Evolutionary conservation across 2,888 invertebrate genomes (phyloP), one percentile per base, ranked within the genome.

Genomic region (Xestia xanthographa): DNA sequence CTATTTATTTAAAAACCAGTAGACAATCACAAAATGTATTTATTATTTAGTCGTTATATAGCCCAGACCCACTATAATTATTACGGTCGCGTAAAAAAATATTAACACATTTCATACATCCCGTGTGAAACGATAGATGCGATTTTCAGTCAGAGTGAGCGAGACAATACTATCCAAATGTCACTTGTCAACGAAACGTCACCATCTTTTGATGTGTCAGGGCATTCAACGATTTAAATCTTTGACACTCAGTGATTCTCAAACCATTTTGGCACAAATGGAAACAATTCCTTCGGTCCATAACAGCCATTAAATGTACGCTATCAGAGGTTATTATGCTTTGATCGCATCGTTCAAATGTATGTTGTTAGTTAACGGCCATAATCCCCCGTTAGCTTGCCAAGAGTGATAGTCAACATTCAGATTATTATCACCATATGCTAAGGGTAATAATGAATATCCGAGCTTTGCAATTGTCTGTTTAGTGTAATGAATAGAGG

Each of bases 321-420:
- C 45, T 65, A 78, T 78, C 50, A 67, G 63, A 83, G 53, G 48
- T 72, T 81, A 81, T 62, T 48, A 72, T 67, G 58, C 66, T 84
- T 65, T 72, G 85, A 85, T 73, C 63, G 70, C 56, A 68, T 77
- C 77, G 69, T 84, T 80, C 70, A 53, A 76, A 84, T 62, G 72
- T 72, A 80, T 63, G 62, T 63, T 63, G 45, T 72, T 69, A 69
- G 76, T 80, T 58, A 76, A 77, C n/a, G 69, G 62, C 29, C 45
- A 58, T 72, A 76, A 80, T 69, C 29, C n/a, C 67, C 69, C 62
- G 81, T 69, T 72, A 29, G 45, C 69, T 72, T 84, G 81, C 84
- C 84, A 83, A 80, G 80, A 82, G 66, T 72, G 66, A 62, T 83
- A 83, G 72, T 76, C 68, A 45, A 50, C 14, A 69, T 68, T 75